Conservation (phyloP, 1,140 invertebrate species). For the Diprion similis region DNA sequence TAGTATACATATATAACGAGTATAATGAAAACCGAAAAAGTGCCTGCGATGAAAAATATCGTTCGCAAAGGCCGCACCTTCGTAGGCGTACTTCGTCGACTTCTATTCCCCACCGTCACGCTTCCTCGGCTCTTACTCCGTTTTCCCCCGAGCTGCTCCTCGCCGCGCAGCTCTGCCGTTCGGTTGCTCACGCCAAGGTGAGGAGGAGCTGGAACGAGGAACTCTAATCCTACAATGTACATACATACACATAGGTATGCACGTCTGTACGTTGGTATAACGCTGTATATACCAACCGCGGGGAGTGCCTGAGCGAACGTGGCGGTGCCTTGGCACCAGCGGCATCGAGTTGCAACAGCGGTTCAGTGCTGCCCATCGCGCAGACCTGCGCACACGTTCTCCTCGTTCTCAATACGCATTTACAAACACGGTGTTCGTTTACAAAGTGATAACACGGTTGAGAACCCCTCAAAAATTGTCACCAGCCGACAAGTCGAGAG, state of each 20-base stretch:
- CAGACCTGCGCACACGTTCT: neutral
- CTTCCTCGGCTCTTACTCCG: no score
- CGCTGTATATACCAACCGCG: neutral
- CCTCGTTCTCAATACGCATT: neutral
- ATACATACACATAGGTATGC: neutral
- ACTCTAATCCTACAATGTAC: no score
- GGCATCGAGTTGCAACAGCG: neutral
- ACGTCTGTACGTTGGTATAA: neutral
- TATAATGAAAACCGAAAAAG: no score
- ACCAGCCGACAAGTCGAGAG: no score
- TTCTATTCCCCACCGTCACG: no score
- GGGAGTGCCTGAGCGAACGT: neutral
- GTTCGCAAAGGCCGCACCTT: neutral
- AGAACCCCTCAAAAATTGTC: neutral
- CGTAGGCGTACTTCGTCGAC: neutral
- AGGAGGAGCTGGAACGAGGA: no score
- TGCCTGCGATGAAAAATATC: no score
- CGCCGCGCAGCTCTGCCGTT: no score
- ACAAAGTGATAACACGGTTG: neutral
- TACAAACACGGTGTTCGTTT: neutral
- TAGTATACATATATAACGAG: no score
- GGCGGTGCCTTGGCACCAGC: neutral
- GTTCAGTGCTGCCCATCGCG: slow-evolving; percentile 4
- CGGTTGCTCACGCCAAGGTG: no score
- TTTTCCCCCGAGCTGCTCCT: no score